phyloP scores from a whole-genome alignment of 2,113 vertebrate genomes.

The Chionomys nivalis region DNA sequence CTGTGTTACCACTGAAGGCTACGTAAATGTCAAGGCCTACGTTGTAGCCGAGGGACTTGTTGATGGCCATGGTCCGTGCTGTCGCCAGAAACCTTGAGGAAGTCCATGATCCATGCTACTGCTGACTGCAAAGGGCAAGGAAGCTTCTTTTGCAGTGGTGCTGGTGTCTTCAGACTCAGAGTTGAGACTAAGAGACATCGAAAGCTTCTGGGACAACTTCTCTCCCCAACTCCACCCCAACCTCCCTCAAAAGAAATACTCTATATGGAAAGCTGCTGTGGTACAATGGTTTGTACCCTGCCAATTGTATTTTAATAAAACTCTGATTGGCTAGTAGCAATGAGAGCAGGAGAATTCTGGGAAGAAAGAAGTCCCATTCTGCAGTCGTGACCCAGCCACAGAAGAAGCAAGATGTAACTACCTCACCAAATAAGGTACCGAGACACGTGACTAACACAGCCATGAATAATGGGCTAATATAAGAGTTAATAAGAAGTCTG shows the following conservation, averaged over 20 bases:
- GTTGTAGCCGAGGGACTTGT: fast-evolving
- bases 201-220: background rate
- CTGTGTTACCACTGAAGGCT: background rate
- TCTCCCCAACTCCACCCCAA: background rate
- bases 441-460: too few relatives aligned
- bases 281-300: too few relatives aligned
- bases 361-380: too few relatives aligned
- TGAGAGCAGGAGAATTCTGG: too few relatives aligned
- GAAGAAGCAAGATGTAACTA: too few relatives aligned
- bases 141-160: background rate
- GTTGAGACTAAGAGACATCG: background rate
- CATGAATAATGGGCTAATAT: too few relatives aligned
- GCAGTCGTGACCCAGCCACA: too few relatives aligned
- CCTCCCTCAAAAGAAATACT: background rate
- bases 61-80: background rate
- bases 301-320: too few relatives aligned
- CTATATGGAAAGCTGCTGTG: background rate
- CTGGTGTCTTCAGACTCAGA: background rate
- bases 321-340: too few relatives aligned
- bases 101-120: background rate
- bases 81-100: background rate
- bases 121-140: background rate
- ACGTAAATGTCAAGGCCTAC: background rate
- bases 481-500: too few relatives aligned
- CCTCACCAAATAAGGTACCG: too few relatives aligned